Percentiles rank a stretch among this genome's conserved stretches.
Conservation (phyloP, 2,113 vertebrate genomes). For the Atractosteus spatula region DNA sequence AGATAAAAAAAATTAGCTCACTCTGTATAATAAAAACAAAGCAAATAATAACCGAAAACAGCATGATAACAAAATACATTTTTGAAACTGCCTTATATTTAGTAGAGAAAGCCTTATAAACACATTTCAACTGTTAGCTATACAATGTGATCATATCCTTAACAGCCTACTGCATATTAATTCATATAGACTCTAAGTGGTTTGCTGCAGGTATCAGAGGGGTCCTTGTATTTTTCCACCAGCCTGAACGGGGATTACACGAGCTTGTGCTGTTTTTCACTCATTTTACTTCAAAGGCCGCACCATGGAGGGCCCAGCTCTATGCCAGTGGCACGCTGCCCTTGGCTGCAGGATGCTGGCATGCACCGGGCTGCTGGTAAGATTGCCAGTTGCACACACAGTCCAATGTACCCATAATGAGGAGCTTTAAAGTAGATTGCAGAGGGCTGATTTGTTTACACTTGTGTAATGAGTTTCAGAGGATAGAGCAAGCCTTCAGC, state of each 20-base stretch:
- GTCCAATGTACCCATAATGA: no score
- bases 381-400: conserved; percentile 48
- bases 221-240: conserved; percentile 62
- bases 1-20: no score
- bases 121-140: conserved; percentile 12
- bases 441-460: no score
- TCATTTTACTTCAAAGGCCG: conserved; percentile 51
- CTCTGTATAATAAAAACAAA: no score
- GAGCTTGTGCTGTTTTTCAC: conserved; percentile 45
- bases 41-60: neutral
- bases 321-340: conserved; percentile 40
- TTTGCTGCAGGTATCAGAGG: conserved; percentile 35
- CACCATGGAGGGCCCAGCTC: conserved; percentile 37
- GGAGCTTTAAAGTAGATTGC: no score
- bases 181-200: conserved; percentile 34
- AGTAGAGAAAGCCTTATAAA: conserved; percentile 1
- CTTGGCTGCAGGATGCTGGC: conserved; percentile 48
- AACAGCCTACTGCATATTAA: neutral
- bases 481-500: no score
- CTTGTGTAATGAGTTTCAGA: no score
- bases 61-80: neutral
- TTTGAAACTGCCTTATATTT: neutral
- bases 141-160: conserved; percentile 14
- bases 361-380: conserved; percentile 44
- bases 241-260: conserved; percentile 60